Percentiles rank a stretch among this genome's conserved stretches.
phyloP scores from a whole-genome alignment of 2,113 vertebrate genomes.

The Galbula dea region DNA sequence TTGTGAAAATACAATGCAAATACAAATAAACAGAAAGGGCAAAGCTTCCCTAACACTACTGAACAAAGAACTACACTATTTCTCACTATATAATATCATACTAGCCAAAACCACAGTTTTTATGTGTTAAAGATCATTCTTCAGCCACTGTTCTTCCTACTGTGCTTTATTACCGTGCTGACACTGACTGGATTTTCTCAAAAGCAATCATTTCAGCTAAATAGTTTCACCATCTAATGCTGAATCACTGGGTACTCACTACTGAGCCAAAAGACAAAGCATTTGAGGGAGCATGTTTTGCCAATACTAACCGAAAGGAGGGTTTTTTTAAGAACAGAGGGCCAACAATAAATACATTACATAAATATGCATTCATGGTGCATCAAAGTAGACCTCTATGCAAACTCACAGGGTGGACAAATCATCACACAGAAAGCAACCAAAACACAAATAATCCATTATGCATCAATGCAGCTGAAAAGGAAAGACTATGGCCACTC shows the following conservation, averaged over 20 bases:
- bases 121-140: background rate
- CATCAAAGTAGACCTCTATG: conserved; percentile 18
- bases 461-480: background rate
- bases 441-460: background rate
- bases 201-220: background rate
- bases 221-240: background rate
- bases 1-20: background rate
- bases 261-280: conserved; percentile 2
- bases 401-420: conserved; percentile 19
- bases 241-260: conserved; percentile 26
- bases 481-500: background rate
- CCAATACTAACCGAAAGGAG: background rate
- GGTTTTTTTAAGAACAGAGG: background rate
- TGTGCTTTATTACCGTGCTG: background rate
- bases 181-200: background rate
- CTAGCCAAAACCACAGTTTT: background rate
- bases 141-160: background rate
- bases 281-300: background rate
- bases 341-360: conserved; percentile 6
- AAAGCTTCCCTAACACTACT: background rate
- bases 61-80: rapidly evolving
- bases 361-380: background rate
- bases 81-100: background rate
- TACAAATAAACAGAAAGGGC: background rate
- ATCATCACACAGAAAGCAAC: background rate